Base-by-base conservation (phyloP, 2,888 invertebrate species). In the Drosophila kanekoi region DNA sequence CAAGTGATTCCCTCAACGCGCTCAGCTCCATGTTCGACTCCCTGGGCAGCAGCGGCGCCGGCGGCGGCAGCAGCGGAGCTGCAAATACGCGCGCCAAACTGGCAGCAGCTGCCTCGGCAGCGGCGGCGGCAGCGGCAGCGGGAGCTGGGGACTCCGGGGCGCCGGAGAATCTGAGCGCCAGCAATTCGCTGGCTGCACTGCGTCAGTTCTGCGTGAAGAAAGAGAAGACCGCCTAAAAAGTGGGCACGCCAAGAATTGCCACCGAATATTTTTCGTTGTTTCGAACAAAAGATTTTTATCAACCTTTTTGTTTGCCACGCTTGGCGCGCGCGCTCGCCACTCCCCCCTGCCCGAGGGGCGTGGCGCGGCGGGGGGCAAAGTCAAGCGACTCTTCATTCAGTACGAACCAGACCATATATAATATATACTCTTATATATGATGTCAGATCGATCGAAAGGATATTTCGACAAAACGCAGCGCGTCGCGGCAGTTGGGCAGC, bases 131-230 rank as follows among this genome's bases (percentile, higher is more conserved):
- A 3, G 41, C 59, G 0, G 38, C 32, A 0, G 14, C 61, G 2
- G 45, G 10, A 8, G 20, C 56, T 1, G 53, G 23, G 48, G 72
- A 58, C 10, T 11, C 75, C 5, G 76, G 89, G 43, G 77, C 85
- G 3, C 88, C 91, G 16, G 91, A 91, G 73, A 92, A 91, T 77
- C 89, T 92, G 23, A 89, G 86, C 62, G 90, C 90, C 38, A 96
- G 97, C 90, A 98, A 99, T 92, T 98, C 99, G 38, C 93, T 99
- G 79, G 98, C 98, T 51, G 98, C 98, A 35, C 93, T 99, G 77
- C 98, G 99, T 92, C 98, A 98, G 93, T 95, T 99, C 61, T 98
- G 98, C 93, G 98, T 98, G 93, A 98, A 98, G 94, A 98, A 98
- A 89, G 98, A 98, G 89, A 91, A 91, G 89, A 91, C 92, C 90